Evolutionary conservation across 2,113 vertebrate species (phyloP).

Genomic region (Neofelis nebulosa): DNA sequence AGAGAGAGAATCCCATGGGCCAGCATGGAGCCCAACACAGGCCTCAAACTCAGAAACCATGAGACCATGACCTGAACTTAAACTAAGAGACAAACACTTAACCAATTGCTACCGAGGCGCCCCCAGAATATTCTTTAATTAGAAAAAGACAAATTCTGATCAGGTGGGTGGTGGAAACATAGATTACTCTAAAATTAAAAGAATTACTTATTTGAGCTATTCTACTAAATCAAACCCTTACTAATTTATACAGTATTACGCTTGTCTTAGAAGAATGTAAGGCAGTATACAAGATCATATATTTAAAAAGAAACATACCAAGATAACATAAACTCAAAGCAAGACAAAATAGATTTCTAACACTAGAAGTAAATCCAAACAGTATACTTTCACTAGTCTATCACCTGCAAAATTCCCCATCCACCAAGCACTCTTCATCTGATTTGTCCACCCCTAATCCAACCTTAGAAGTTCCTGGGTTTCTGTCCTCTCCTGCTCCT

Average conservation of each 20-base stretch:
- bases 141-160: slow-evolving; percentile 77
- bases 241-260: not conserved
- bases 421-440: not conserved
- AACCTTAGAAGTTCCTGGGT: not conserved
- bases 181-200: slow-evolving; percentile 57
- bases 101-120: too few relatives aligned
- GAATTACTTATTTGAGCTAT: not conserved
- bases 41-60: too few relatives aligned
- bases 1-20: too few relatives aligned
- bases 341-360: not conserved
- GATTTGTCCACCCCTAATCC: not conserved
- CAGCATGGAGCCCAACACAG: too few relatives aligned
- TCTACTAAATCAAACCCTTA: not conserved
- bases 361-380: not conserved
- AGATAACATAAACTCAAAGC: not conserved
- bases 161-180: slow-evolving; percentile 69
- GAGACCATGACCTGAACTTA: too few relatives aligned
- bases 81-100: too few relatives aligned
- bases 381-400: not conserved
- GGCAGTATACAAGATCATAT: not conserved
- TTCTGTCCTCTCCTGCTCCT: not conserved
- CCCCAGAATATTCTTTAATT: slow-evolving; percentile 60
- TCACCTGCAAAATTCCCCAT: not conserved
- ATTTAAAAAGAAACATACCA: not conserved
- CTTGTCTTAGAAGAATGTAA: not conserved